Evolutionary conservation across 2,113 vertebrate species (phyloP), one percentile per base, ranked within the genome.

Genomic region (Tupaia tana): DNA sequence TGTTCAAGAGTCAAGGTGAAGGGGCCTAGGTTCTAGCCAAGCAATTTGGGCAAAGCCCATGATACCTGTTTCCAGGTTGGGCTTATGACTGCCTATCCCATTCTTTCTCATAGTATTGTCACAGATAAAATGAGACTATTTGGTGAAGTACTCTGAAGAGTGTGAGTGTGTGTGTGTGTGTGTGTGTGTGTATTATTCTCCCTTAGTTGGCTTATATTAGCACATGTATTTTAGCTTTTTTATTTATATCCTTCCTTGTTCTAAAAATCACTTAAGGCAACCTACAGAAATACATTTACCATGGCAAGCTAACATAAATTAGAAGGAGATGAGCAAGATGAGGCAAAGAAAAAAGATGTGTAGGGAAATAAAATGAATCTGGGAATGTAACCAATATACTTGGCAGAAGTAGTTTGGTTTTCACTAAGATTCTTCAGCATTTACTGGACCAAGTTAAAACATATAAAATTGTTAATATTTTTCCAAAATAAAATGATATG

Each of bases 211-310:
- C 79, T 90, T 75, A 24, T 77, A 66, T 88, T 92, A 95, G 74
- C 90, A 70, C 34, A 70, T 31, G 15, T 73, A 77, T 94, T 95
- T 92, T 79, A 52, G 93, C 29, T 90, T 93, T 93, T 89, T 96
- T 96, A 94, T 93, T 82, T 97, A 86, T 96, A 88, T 75, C 67
- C 34, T 95, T 91, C 82, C 59, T 91, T 97, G 52, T 95, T 94
- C 89, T 93, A 71, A 95, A 95, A 97, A 90, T 81, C 88, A 95
- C 90, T 89, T 89, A 80, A 19, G 29, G 61, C 56, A 66, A 8
- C 63, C 77, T 93, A 52, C 70, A 69, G 86, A 94, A 78, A 91
- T 86, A 59, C 56, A 34, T 96, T 94, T 92, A 69, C 82, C 74
- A 15, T 90, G 66, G 86, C 91, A 92, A 97, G 78, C 70, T 78